These are phyloP conservation scores for Physocephala rufipes DNA, from an alignment of 2,888 invertebrate genomes.

Conservation along the genomic window DNA sequence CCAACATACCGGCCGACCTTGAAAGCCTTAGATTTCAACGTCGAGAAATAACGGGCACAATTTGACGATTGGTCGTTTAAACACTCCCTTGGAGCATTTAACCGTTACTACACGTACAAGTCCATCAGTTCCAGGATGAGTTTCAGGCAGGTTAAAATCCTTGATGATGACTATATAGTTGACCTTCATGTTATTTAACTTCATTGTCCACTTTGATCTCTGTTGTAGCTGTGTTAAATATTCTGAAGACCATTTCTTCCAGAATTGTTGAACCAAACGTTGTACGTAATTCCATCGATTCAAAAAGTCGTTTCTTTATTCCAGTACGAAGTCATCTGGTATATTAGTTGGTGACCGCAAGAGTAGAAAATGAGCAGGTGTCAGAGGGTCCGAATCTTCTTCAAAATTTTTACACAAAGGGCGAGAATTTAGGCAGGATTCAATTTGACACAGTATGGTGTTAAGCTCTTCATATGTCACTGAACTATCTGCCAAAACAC, in stretches of 20 bases:
- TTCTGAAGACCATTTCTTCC: constrained; percentile 39
- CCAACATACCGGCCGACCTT: neutral
- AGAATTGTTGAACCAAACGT: constrained; percentile 35
- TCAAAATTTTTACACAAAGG: constrained; percentile 21
- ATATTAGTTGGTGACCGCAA: neutral
- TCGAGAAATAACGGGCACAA: neutral
- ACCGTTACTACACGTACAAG: constrained; percentile 35
- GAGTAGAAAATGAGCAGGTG: constrained; percentile 42
- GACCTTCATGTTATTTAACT: constrained; percentile 29
- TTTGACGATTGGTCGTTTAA: constrained; percentile 11
- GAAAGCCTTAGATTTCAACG: constrained; percentile 10
- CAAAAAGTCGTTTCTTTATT: neutral
- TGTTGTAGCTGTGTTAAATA: constrained; percentile 43
- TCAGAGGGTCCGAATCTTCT: constrained; percentile 39
- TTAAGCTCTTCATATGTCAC: constrained; percentile 37
- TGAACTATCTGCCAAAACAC: constrained; percentile 29
- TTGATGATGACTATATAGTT: constrained; percentile 40
- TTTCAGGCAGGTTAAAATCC: constrained; percentile 36
- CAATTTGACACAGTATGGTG: constrained; percentile 37
- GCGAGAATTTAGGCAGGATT: constrained; percentile 30
- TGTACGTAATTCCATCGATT: constrained; percentile 32
- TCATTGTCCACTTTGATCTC: constrained; percentile 40
- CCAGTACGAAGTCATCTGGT: neutral
- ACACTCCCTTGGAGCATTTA: neutral
- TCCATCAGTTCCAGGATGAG: constrained; percentile 40